Base-by-base conservation (phyloP, 2,113 vertebrate species). In the Neopipo cinnamomea region DNA sequence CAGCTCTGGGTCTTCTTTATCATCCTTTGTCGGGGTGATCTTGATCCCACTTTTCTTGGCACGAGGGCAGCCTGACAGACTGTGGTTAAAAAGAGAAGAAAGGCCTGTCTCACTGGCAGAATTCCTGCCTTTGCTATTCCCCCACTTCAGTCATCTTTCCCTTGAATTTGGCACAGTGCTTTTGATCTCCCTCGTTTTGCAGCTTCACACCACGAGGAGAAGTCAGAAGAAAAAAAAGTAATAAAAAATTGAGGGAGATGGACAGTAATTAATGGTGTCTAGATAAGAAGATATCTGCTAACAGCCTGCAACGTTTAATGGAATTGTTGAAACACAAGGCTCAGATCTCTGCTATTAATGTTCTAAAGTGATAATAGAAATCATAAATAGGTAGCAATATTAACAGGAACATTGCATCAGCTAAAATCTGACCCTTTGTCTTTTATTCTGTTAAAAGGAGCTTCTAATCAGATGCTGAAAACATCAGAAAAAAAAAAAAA, bases 41-140 rank as follows among this genome's bases (percentile, higher is more conserved):
- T 99, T 99, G 98, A 99, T 98, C 98, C 99, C 99, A 91, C 99
- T 98, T 98, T 99, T 99, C 99, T 99, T 99, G 98, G 99, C 99
- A 98, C 99, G 99, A 95, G 99, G 99, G 98, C 99, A 99, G 98
- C 99, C 99, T 98, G 99, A 99, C 98, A 99, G 98, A 99, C 99
- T 99, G 98, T 97, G 98, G 87, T 95, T 91, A 92, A 77, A 91
- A 96, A 94, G 96, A 97, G 93, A 95, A 93, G 91, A 96, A 84
- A 96, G 82, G 68, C 49, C 83, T 89, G 56, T 89, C 50, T 94
- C 65, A 95, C 55, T 91, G 80, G 94, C 77, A 95, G 74, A 91
- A 71, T 80, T 88, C 68, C 84, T 77, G 88, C 81, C 65, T 50
- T 86, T 91, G 37, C 61, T 89, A 82, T 77, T 77, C 87, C 44